phyloP scores from a whole-genome alignment of 2,113 vertebrate genomes.

The Hippocampus mohnikei region DNA sequence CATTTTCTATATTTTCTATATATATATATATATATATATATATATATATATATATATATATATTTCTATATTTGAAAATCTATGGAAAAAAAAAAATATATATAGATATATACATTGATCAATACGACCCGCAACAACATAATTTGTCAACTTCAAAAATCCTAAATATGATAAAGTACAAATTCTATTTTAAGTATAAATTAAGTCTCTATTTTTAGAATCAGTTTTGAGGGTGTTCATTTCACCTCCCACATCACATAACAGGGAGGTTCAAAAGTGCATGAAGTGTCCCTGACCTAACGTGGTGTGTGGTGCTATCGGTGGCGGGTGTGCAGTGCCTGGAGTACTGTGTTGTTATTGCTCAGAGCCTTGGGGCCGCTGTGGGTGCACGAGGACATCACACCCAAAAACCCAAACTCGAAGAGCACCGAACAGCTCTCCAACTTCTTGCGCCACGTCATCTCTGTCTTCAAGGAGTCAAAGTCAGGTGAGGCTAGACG shows the following conservation, averaged over 20 bases:
- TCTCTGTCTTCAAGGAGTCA: conserved; percentile 95
- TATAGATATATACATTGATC: too few species aligned
- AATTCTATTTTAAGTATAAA: not conserved
- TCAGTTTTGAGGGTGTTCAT: not conserved
- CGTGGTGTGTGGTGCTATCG: conserved; percentile 64
- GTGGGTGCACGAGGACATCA: conserved; percentile 98
- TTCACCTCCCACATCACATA: not conserved
- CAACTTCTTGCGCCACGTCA: conserved; percentile 91
- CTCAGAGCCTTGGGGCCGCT: conserved; percentile 92
- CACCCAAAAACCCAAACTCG: conserved; percentile 95
- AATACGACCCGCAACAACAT: too few species aligned
- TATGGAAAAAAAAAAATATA: too few species aligned
- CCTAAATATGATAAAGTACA: too few species aligned
- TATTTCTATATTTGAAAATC: too few species aligned
- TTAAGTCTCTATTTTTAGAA: not conserved
- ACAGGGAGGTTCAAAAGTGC: not conserved
- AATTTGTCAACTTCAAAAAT: too few species aligned
- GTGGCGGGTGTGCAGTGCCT: conserved; percentile 74
- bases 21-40: too few species aligned
- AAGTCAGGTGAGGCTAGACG: conserved; percentile 82
- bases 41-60: too few species aligned
- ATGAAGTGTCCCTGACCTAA: conserved; percentile 31
- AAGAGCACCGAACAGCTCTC: conserved; percentile 93
- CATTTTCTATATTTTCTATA: too few species aligned
- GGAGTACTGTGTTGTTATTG: conserved; percentile 76